These are phyloP conservation scores for Scylla paramamosain DNA, from an alignment of 1,140 invertebrate genomes.

Conservation along the genomic window DNA sequence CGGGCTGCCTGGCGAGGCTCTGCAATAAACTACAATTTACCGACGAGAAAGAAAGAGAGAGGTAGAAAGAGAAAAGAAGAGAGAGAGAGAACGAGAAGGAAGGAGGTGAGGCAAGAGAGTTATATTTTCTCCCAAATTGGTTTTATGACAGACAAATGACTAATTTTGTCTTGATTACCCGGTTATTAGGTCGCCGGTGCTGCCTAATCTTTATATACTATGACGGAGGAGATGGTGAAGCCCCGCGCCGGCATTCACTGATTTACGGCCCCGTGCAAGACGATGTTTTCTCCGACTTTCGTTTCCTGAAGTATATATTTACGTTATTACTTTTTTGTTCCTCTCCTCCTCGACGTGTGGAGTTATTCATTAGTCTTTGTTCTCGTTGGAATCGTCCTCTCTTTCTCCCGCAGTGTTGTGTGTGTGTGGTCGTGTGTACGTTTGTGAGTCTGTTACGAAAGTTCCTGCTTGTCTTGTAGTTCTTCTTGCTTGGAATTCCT, in stretches of 20 bases:
- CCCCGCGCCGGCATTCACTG: neutral
- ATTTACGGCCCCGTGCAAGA: neutral
- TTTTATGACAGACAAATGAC: constrained; percentile 59
- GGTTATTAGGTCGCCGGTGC: constrained; percentile 41
- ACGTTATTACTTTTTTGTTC: neutral
- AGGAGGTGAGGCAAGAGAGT: constrained; percentile 31
- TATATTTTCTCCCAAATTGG: constrained; percentile 54
- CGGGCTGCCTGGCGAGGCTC: neutral
- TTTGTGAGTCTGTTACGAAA: too few relatives aligned
- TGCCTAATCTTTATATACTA: constrained; percentile 42
- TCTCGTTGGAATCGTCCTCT: neutral
- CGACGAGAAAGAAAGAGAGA: constrained; percentile 7
- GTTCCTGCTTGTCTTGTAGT: too few relatives aligned
- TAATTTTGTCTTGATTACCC: constrained; percentile 48
- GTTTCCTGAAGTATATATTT: neutral
- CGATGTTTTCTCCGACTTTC: neutral
- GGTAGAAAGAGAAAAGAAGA: neutral
- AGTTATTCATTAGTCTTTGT: constrained; percentile 2
- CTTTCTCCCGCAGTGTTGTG: neutral
- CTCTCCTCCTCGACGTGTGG: neutral
- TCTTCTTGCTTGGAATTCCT: too few relatives aligned
- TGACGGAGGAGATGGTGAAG: neutral
- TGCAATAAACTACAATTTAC: constrained; percentile 49
- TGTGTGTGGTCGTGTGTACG: too few relatives aligned
- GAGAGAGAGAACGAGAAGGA: neutral